Percentiles rank a stretch among this genome's conserved stretches.
phyloP scores from a whole-genome alignment of 2,888 invertebrate species.

The Embidobia sp. region DNA sequence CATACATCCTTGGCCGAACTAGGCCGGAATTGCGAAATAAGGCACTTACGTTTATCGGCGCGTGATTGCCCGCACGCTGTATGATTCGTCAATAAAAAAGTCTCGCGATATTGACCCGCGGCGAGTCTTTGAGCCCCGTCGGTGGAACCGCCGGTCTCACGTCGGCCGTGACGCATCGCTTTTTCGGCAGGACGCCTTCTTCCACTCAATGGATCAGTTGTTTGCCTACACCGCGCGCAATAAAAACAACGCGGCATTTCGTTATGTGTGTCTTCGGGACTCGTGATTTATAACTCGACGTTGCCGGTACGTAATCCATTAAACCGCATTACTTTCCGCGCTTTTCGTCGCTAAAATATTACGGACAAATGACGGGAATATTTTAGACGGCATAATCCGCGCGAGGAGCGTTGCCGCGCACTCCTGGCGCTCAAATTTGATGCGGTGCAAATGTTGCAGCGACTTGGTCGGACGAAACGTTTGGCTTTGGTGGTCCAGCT shows the following conservation, averaged over 20 bases:
- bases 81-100: conserved; percentile 37
- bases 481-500: no score
- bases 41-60: conserved; percentile 46
- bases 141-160: background rate
- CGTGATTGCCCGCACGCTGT: conserved; percentile 33
- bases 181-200: conserved; percentile 26
- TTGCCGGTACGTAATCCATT: conserved; percentile 46
- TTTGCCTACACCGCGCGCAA: conserved; percentile 25
- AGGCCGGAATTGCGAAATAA: conserved; percentile 38
- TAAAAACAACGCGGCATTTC: conserved; percentile 33
- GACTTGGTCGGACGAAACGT: no score
- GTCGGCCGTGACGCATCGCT: conserved; percentile 26
- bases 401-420: background rate
- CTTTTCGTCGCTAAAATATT: conserved; percentile 31
- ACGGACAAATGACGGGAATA: conserved; percentile 37
- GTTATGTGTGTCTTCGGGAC: conserved; percentile 40
- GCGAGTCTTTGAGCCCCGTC: conserved; percentile 6
- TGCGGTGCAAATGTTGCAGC: no score
- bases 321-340: conserved; percentile 40
- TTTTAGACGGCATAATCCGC: conserved; percentile 40
- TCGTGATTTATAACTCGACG: conserved; percentile 45
- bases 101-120: conserved; percentile 31
- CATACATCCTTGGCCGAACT: conserved; percentile 34
- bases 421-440: background rate
- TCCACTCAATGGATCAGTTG: conserved; percentile 42